Evolutionary conservation across 2,888 invertebrate species (phyloP).

Genomic region (Monoplex corrugatus): DNA sequence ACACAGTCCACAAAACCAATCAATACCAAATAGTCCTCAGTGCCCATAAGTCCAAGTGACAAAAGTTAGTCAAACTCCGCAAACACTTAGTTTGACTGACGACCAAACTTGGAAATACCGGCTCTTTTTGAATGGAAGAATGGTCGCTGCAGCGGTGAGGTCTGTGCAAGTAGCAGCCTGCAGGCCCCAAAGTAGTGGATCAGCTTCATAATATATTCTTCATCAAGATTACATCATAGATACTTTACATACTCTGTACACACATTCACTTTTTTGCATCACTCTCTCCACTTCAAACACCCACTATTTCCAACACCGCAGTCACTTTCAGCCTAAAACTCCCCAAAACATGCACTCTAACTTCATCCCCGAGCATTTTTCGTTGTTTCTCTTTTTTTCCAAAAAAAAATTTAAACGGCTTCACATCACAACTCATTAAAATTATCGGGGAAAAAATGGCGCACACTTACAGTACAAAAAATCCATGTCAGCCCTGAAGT

Average conservation of each 20-base stretch:
- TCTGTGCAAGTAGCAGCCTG: conserved; percentile 8
- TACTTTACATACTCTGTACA: conserved; percentile 42
- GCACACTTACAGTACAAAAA: conserved; percentile 44
- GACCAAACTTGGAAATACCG: not conserved
- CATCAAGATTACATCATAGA: conserved; percentile 46
- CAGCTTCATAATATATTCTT: conserved; percentile 45
- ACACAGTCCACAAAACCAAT: not conserved
- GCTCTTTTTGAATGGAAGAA: not conserved
- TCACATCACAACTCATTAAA: conserved; percentile 46
- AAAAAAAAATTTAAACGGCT: conserved; percentile 38
- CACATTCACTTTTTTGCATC: conserved; percentile 32
- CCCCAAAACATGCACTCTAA: not conserved
- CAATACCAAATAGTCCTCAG: not conserved
- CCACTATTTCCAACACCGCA: not conserved
- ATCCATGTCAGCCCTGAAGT: conserved; percentile 39
- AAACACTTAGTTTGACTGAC: not conserved
- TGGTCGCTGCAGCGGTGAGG: not conserved
- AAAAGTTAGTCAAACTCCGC: conserved; percentile 35
- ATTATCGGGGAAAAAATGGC: conserved; percentile 45
- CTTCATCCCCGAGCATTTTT: not conserved
- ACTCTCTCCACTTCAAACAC: not conserved
- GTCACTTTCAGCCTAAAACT: not conserved
- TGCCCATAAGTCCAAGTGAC: not conserved
- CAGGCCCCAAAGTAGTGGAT: conserved; percentile 23
- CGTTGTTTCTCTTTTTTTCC: not conserved